Base-by-base conservation (phyloP, 2,888 invertebrate genomes). In the Cosmopolites sordidus region DNA sequence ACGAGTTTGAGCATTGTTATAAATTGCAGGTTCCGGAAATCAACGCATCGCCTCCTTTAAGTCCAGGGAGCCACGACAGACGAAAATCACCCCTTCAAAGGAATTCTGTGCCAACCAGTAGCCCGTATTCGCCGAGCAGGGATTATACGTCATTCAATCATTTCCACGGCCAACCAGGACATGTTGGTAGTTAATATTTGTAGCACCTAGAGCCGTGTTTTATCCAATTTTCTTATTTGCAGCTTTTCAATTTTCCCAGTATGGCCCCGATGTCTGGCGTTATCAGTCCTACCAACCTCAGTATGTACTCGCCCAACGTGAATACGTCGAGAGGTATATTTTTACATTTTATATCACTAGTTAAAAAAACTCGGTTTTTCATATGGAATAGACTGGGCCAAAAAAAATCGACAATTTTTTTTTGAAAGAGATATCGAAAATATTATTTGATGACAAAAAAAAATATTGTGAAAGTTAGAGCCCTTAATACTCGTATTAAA, bases 181-280 rank as follows among this genome's bases (percentile, higher is more conserved):
- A 89, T 83, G 88, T 79, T 75, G 74, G 75, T 80, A 71, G 73
- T 71, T 70, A 69, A 66, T 66, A 69, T 42, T 55, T 55, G 16
- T 54, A 42, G 39, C 17, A 44, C 16, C 14, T 22, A 62, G 62
- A 58, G 56, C 58, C 60, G 58, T 56, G 54, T 54, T 55, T 51
- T 66, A 61, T 64, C 55, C 27, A 44, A 40, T 52, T 30, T 16
- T 43, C 42, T 60, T 50, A 62, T 53, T 73, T 74, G 11, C 81
- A 95, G 95, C 86, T 96, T 68, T 92, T 95, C 79, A 92, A 90
- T 65, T 95, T 95, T 77, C 89, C 93, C 61, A 86, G 84, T 68
- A 83, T 90, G 69, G 87, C 89, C 70, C 89, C 92, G 69, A 87
- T 89, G 81, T 85, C 90, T 71, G 91, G 91, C 61, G 89, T 90